Percentiles rank a stretch among this genome's conserved stretches.
Evolutionary conservation across 2,113 vertebrate genomes (phyloP).

Genomic region (Neofelis nebulosa): DNA sequence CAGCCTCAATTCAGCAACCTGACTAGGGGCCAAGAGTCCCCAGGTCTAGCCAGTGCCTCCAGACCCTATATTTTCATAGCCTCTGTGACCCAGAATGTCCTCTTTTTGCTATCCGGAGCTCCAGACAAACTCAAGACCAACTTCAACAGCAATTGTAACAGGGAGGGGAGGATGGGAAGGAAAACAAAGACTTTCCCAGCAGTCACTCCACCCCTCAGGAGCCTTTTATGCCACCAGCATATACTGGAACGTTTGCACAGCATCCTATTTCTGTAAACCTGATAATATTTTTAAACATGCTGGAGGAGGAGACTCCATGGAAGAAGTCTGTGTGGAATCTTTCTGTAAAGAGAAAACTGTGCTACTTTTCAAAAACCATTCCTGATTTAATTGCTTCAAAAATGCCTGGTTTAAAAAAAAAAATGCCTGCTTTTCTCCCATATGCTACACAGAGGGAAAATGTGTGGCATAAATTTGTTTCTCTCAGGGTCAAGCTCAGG

Average conservation of each 20-base stretch:
- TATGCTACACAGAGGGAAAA: neutral
- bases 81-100: neutral
- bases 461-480: neutral
- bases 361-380: neutral
- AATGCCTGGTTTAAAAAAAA: neutral
- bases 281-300: slow-evolving; percentile 78
- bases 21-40: neutral
- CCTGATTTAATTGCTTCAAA: slow-evolving; percentile 36
- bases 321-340: slow-evolving; percentile 62
- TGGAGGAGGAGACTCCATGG: slow-evolving; percentile 69
- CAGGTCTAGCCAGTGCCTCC: neutral
- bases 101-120: neutral
- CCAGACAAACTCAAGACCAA: neutral
- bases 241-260: slow-evolving; percentile 64
- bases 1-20: neutral
- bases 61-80: neutral
- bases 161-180: neutral
- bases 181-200: neutral
- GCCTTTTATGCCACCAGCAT: slow-evolving; percentile 62
- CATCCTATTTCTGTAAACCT: slow-evolving; percentile 75
- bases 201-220: neutral
- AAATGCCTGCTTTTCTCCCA: neutral
- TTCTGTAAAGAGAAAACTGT: slow-evolving; percentile 64
- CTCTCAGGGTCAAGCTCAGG: neutral
- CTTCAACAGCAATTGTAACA: neutral